A percentile compares a stretch with the other conserved stretches of the same genome.
These are phyloP conservation scores for Agriopis leucophaearia DNA, from an alignment of 2,888 invertebrate genomes.

Conservation along the genomic window DNA sequence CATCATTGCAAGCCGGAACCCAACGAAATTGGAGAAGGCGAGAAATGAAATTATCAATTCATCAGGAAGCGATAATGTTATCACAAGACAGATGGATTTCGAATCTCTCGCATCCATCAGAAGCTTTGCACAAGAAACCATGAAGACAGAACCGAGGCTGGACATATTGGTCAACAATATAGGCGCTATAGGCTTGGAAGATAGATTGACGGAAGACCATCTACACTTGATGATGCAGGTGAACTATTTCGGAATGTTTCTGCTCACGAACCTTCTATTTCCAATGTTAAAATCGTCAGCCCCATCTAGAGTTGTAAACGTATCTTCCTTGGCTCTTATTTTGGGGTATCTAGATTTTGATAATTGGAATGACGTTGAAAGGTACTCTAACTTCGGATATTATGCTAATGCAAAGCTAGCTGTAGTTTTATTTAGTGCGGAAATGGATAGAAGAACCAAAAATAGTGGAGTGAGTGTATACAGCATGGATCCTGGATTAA, in stretches of 20 bases:
- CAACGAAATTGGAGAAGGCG: slow-evolving; percentile 59
- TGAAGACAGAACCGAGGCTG: slow-evolving; percentile 76
- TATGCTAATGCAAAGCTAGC: slow-evolving; percentile 84
- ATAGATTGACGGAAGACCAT: slow-evolving; percentile 85
- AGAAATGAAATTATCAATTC: slow-evolving; percentile 54
- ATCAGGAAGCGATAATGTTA: slow-evolving; percentile 58
- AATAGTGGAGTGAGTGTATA: slow-evolving; percentile 89
- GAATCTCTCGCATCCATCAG: slow-evolving; percentile 83
- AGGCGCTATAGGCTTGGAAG: slow-evolving; percentile 76
- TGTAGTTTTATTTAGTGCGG: slow-evolving; percentile 75
- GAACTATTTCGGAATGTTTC: slow-evolving; percentile 71
- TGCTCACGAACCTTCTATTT: slow-evolving; percentile 69
- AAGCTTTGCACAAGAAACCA: slow-evolving; percentile 85
- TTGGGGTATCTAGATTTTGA: slow-evolving; percentile 89
- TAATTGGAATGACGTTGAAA: slow-evolving; percentile 89
- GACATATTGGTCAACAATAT: slow-evolving; percentile 81
- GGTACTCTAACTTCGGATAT: slow-evolving; percentile 84
- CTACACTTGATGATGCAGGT: slow-evolving; percentile 88
- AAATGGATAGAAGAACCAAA: slow-evolving; percentile 72
- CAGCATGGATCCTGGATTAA: slow-evolving; percentile 94
- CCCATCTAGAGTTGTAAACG: slow-evolving; percentile 69
- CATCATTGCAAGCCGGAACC: slow-evolving; percentile 84
- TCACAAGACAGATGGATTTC: slow-evolving; percentile 77
- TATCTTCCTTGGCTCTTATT: slow-evolving; percentile 87
- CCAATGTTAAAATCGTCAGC: slow-evolving; percentile 66